Base-by-base conservation (phyloP, 2,113 vertebrate genomes). In the Callipepla californica region DNA sequence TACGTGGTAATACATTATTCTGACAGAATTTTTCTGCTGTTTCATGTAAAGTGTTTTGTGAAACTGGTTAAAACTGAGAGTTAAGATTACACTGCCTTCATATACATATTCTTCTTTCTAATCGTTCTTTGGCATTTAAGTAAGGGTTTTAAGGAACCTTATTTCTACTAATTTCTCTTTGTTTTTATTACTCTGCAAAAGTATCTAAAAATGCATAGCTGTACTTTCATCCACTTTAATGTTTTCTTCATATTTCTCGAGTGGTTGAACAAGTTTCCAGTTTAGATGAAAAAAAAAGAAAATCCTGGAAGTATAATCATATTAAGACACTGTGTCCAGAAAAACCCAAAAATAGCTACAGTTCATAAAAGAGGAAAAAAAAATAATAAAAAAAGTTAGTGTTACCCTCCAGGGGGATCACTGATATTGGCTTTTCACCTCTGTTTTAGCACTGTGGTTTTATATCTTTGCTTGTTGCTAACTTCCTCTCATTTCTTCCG, bases 381-480 rank as follows among this genome's bases (percentile, higher is more conserved):
- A 61, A 74, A 59, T 0, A 25, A 78, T 36, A 94, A 79, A 82
- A 78, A 57, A 11, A 58, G 55, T 53, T 93, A 74, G 38, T 84
- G 38, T 84, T 90, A 95, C 65, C 62, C 47, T 85, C 16, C 51
- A 91, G 67, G 45, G 40, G 90, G 94, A 96, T 87, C 34, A 96
- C 51, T 21, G 78, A 3, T 2, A 1, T 30, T 96, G 75, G 22
- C 38, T 94, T 97, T 83, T 93, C 78, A 62, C 80, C 22, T 95
- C 77, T 86, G 13, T 81, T 97, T 87, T 69, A 95, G 69, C 32
- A 53, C 12, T 68, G 53, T 38, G 88, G 34, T 68, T 89, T 92
- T 92, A 51, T 93, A 84, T 74, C 61, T 95, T 96, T 89, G 15
- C 48, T 93, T 94, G 34, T 62, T 85, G 45, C 55, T 50, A 76